Evolutionary conservation across 2,113 vertebrate species (phyloP).

Genomic region (Eleginops maclovinus): DNA sequence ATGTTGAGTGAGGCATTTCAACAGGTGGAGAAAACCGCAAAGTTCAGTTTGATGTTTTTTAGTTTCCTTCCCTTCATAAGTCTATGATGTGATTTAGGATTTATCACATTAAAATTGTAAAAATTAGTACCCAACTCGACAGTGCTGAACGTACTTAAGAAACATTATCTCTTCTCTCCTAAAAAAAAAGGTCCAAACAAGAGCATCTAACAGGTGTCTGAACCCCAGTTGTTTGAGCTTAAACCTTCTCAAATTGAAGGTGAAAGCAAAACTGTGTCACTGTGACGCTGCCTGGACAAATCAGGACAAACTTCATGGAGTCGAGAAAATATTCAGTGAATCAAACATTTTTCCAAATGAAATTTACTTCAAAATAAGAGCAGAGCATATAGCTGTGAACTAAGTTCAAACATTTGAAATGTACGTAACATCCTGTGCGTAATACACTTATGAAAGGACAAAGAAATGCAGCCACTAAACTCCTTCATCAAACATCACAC

Average conservation of each 20-base stretch:
- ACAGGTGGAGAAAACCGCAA: too few species aligned
- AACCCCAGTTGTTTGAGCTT: background rate
- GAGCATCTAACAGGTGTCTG: background rate
- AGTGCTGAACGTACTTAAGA: too few species aligned
- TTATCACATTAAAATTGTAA: constrained; percentile 21
- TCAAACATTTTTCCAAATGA: constrained; percentile 36
- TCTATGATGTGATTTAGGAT: background rate
- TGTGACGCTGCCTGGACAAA: background rate
- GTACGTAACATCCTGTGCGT: constrained; percentile 30
- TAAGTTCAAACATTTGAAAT: constrained; percentile 45
- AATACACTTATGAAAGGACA: constrained; percentile 33
- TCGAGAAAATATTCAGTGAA: constrained; percentile 26
- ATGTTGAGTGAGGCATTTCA: too few species aligned
- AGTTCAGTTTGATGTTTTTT: too few species aligned
- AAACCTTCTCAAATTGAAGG: background rate
- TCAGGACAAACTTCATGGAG: background rate
- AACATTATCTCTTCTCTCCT: constrained; percentile 10
- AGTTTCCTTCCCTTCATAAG: constrained; percentile 12
- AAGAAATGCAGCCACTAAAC: constrained; percentile 17
- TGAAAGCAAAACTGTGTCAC: constrained; percentile 13
- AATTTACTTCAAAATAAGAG: constrained; percentile 55
- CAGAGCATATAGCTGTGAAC: constrained; percentile 21
- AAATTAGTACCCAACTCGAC: constrained; percentile 37
- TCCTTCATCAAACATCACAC: constrained; percentile 16
- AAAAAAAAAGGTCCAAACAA: constrained; percentile 17